These are phyloP conservation scores for Glyptemys insculpta DNA, from an alignment of 2,797 vertebrate genomes.

Conservation along the genomic window DNA sequence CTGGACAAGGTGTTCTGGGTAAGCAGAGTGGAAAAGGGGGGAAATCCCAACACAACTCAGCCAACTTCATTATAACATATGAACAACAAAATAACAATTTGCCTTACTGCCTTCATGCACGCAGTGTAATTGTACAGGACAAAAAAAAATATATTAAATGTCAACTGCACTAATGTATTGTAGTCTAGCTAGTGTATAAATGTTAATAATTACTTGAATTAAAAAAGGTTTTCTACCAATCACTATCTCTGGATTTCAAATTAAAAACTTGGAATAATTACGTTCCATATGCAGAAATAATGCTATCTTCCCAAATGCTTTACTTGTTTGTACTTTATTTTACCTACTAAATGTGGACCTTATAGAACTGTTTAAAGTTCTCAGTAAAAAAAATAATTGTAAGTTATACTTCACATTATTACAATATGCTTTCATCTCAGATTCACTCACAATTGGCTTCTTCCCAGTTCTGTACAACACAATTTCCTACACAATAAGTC, in stretches of 20 bases:
- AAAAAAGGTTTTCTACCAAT: neutral
- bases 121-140: neutral
- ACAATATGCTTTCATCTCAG: neutral
- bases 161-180: neutral
- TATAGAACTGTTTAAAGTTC: neutral
- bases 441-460: neutral
- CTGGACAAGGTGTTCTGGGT: neutral
- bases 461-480: accelerated
- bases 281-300: too few relatives aligned
- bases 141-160: neutral
- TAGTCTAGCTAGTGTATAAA: neutral
- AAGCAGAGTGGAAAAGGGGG: neutral
- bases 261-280: neutral
- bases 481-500: neutral
- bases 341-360: neutral
- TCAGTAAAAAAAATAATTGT: neutral
- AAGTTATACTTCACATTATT: neutral
- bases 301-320: neutral
- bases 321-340: neutral
- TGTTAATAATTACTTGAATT: neutral
- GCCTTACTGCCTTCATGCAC: neutral
- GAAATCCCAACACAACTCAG: neutral
- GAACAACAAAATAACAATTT: neutral
- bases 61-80: neutral
- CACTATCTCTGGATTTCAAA: neutral